Base-by-base conservation (phyloP, 2,888 invertebrate species). In the Clusia tigrina region DNA sequence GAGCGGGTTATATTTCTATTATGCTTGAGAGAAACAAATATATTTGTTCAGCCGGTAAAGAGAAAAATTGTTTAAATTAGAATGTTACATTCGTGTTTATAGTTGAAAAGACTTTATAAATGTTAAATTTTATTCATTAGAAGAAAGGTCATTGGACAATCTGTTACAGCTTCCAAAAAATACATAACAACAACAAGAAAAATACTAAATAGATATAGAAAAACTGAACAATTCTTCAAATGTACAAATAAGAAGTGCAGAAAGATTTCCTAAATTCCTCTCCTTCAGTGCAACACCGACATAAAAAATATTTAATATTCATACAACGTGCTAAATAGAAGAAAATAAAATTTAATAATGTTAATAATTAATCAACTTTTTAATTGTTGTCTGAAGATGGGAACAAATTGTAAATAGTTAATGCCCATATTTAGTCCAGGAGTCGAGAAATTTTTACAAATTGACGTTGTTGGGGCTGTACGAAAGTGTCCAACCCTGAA, bases 151-250 rank as follows among this genome's bases (percentile, higher is more conserved):
- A n/a, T n/a, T n/a, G n/a, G n/a, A n/a, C n/a, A n/a, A n/a, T n/a
- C n/a, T n/a, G n/a, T n/a, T n/a, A n/a, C n/a, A n/a, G n/a, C n/a
- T n/a, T n/a, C n/a, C n/a, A n/a, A n/a, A n/a, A n/a, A n/a, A n/a
- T n/a, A n/a, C n/a, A n/a, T n/a, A n/a, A 58, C 69, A 62, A 54
- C 53, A 64, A 60, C 60, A 71, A 69, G 66, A 63, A 61, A 54
- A 67, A 71, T 67, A 67, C 54, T 32, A 37, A 64, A 52, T 60
- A 64, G 54, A 53, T 70, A 60, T 62, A 65, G 64, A 55, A 54
- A 54, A 55, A 52, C 54, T 56, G 53, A 64, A 54, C 64, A 69
- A 67, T 74, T 63, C 67, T 72, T 74, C 71, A 65, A 67, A 73
- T 74, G 74, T 74, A 42, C 42, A 42, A 42, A 42, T 42, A 42